phyloP scores from a whole-genome alignment of 2,888 invertebrate species.

The Stenoptilia bipunctidactyla region DNA sequence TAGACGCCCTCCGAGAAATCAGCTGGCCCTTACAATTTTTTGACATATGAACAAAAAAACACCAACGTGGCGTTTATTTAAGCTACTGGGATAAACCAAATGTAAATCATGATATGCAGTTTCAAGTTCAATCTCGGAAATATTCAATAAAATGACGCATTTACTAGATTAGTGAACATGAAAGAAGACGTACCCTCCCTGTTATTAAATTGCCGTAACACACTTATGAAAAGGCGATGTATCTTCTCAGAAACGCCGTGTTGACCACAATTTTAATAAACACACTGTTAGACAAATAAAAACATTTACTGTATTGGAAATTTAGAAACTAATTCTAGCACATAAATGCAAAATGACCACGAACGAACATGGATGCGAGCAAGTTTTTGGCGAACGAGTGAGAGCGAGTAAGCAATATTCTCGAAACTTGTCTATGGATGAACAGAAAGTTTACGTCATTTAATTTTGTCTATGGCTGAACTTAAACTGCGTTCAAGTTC shows the following conservation, averaged over 20 bases:
- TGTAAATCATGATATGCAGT: conserved; percentile 27
- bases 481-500: no score
- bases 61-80: neutral
- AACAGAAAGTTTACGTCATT: neutral
- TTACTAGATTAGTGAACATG: conserved; percentile 62
- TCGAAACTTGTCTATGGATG: neutral
- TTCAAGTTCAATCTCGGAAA: conserved; percentile 35
- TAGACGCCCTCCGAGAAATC: conserved; percentile 57
- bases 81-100: neutral
- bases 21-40: conserved; percentile 51
- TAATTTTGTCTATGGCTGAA: neutral
- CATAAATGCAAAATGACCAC: conserved; percentile 66
- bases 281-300: conserved; percentile 51
- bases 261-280: conserved; percentile 64
- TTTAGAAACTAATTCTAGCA: conserved; percentile 57
- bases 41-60: neutral
- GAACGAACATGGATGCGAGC: conserved; percentile 70
- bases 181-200: conserved; percentile 71
- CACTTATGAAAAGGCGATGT: conserved; percentile 59
- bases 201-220: conserved; percentile 58
- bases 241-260: conserved; percentile 63
- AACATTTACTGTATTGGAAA: conserved; percentile 55
- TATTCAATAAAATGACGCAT: conserved; percentile 70
- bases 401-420: neutral
- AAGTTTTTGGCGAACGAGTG: conserved; percentile 17